A percentile compares a stretch with the other conserved stretches of the same genome.
Evolutionary conservation across 1,140 invertebrate species (phyloP).

Genomic region (Drosophila nasuta): DNA sequence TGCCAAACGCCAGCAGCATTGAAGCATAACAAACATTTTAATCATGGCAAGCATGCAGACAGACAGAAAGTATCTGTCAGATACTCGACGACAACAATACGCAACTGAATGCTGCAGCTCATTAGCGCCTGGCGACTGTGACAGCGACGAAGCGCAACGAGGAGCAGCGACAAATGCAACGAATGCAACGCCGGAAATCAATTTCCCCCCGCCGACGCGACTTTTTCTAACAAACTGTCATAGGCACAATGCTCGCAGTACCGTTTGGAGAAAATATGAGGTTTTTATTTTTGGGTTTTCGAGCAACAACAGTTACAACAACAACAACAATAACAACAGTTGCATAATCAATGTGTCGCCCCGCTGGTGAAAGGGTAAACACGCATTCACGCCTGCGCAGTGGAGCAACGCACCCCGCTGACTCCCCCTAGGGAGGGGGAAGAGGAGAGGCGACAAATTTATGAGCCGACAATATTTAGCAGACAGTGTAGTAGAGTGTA

Average conservation of each 20-base stretch:
- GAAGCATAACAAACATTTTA: constrained; percentile 75
- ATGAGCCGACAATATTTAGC: constrained; percentile 25
- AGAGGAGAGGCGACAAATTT: constrained; percentile 14
- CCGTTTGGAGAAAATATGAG: constrained; percentile 59
- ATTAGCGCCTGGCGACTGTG: constrained; percentile 74
- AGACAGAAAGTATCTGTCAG: constrained; percentile 67
- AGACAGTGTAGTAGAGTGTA: background rate
- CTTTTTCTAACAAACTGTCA: constrained; percentile 39
- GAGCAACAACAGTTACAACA: constrained; percentile 38
- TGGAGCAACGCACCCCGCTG: constrained; percentile 22
- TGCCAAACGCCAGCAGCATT: constrained; percentile 55
- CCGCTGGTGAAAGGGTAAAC: constrained; percentile 23
- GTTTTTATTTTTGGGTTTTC: constrained; percentile 53
- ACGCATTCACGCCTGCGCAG: constrained; percentile 66
- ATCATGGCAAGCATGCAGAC: constrained; percentile 51
- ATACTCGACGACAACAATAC: constrained; percentile 48
- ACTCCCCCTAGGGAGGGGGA: background rate
- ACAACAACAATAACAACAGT: constrained; percentile 20
- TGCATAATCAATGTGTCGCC: constrained; percentile 48
- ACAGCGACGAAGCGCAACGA: constrained; percentile 54
- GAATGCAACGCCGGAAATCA: constrained; percentile 70
- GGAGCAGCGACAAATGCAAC: constrained; percentile 28
- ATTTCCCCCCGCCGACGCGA: constrained; percentile 7
- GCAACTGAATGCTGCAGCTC: constrained; percentile 71
- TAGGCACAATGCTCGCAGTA: constrained; percentile 7